Percentiles rank a stretch among this genome's conserved stretches.
These are phyloP conservation scores for Dromiciops gliroides DNA, from an alignment of 2,113 vertebrate species.

Conservation along the genomic window DNA sequence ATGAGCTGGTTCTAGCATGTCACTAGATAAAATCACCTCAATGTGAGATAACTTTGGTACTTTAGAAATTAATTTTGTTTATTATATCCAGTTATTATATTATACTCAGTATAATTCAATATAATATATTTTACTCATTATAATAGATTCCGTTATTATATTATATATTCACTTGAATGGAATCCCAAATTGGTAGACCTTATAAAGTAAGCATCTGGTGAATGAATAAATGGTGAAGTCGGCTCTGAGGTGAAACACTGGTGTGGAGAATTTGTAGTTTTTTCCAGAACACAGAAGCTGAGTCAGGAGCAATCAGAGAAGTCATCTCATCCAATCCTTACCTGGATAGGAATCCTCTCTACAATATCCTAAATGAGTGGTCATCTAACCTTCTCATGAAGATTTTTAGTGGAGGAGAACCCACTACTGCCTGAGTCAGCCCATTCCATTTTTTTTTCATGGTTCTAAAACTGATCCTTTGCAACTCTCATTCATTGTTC, in stretches of 20 bases:
- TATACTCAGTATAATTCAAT: too few species aligned
- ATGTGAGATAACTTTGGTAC: background rate
- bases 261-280: background rate
- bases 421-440: background rate
- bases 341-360: background rate
- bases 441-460: background rate
- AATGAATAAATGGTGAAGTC: background rate
- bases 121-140: too few species aligned
- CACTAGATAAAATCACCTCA: background rate
- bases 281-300: background rate
- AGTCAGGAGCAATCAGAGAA: background rate
- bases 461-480: background rate
- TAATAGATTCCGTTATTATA: too few species aligned
- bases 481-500: background rate
- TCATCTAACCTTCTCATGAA: background rate
- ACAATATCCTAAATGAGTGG: background rate
- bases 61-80: slow-evolving; percentile 6
- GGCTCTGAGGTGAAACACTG: background rate
- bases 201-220: background rate
- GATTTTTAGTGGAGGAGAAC: background rate
- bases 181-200: background rate
- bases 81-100: too few species aligned
- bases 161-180: too few species aligned
- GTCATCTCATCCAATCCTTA: background rate
- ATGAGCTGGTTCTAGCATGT: background rate